Evolutionary conservation across 2,888 invertebrate species (phyloP), one percentile per base, ranked within the genome.

Genomic region (Campoletis raptor): DNA sequence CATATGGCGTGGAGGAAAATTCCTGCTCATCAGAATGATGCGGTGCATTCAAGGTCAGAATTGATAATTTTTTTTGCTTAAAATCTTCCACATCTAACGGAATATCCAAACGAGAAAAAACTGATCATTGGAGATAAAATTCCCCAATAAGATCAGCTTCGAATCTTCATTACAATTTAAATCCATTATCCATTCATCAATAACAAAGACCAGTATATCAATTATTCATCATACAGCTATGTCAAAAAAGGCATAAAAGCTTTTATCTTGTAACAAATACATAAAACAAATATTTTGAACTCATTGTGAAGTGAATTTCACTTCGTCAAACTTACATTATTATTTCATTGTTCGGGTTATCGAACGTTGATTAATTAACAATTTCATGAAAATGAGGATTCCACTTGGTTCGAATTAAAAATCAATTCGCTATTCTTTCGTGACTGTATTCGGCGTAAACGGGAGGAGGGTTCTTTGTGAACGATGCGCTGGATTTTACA

Each of bases 21-120:
- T 61, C n/a, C 66, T 37, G 30, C 61, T 67, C 52, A 42, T 64
- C 15, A 15, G 40, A 12, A 70, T 42, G 4, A 73, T 37, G 10
- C 37, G 18, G 21, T 36, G 36, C 15, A 70, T 40, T n/a, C 12
- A 78, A 81, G 80, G 72, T 73, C 36, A 61, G 80, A 30, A 77
- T 66, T 30, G 30, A 64, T 66, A 83, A 45, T 2, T n/a, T 40
- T 61, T 9, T 2, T 15, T 10, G 12, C 6, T 30, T 6, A 30
- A 7, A 30, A 30, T 15, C 42, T 24, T 74, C 5, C 18, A 42
- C 9, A 42, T 10, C 42, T 9, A 48, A 7, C 18, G 18, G 18
- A 48, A 45, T 45, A 45, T 15, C 9, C 45, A 15, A 2, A 10
- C 15, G 15, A 45, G 45, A 15, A 45, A 15, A 45, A 45, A 15